Conservation (phyloP, 1,140 invertebrate genomes). For the Asbolus verrucosus region DNA sequence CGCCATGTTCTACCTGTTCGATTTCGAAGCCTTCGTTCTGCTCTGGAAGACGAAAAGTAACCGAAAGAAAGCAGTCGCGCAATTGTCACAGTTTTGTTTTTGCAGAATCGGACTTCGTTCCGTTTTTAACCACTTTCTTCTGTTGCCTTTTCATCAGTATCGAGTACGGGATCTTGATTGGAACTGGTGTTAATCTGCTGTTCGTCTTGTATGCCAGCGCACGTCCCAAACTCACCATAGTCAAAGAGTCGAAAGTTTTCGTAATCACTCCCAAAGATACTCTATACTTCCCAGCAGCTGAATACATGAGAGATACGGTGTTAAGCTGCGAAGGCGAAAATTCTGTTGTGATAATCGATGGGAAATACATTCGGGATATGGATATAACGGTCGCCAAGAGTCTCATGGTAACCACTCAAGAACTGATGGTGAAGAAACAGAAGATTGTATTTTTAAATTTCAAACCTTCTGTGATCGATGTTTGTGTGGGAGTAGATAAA, state of each 20-base stretch:
- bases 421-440: conserved; percentile 58
- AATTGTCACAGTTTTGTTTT: conserved; percentile 44
- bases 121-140: conserved; percentile 73
- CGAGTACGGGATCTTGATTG: conserved; percentile 81
- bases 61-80: conserved; percentile 57
- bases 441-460: conserved; percentile 63
- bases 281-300: conserved; percentile 76
- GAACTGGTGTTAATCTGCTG: conserved; percentile 75
- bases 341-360: conserved; percentile 69
- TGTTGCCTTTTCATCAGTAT: conserved; percentile 72
- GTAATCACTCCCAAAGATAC: conserved; percentile 73
- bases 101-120: conserved; percentile 75
- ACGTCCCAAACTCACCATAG: conserved; percentile 69
- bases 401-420: conserved; percentile 44
- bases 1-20: conserved; percentile 85
- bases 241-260: conserved; percentile 62
- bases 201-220: conserved; percentile 77
- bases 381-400: conserved; percentile 72
- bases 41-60: conserved; percentile 89
- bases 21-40: conserved; percentile 78
- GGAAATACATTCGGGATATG: conserved; percentile 71
- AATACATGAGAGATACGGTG: conserved; percentile 72
- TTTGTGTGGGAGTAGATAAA: conserved; percentile 44
- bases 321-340: conserved; percentile 56
- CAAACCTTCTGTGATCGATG: conserved; percentile 45